Base-by-base conservation (phyloP, 1,140 invertebrate genomes). In the Hypothenemus hampei region DNA sequence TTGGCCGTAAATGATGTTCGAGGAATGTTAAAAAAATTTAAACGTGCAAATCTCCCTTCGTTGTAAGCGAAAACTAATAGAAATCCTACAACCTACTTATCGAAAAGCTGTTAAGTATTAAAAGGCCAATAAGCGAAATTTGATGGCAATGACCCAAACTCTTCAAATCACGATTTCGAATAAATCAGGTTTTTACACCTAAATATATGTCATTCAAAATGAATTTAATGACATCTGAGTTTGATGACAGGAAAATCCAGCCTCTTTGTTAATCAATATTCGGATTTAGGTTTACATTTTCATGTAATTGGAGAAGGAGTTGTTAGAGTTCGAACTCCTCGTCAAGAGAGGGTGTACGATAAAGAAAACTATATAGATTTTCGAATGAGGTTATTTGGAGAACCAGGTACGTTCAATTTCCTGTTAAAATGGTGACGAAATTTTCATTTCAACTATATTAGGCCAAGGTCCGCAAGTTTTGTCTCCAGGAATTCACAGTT, bases 331-430 rank as follows among this genome's bases (percentile, higher is more conserved):
- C 77, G 83, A 23, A 86, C 86, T 24, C 82, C 85, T 29, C 77
- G 89, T 6, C 85, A 90, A 66, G 89, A 93, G 59, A 78, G 86
- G 60, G 81, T 89, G 3, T 89, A 86, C 71, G 91, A 95, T 69
- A 87, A 88, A 69, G 93, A 96, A 73, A 94, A 93, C 69, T 96
- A 95, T 69, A 95, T 95, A 60, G 92, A 96, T 73, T 96, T 96
- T 72, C 80, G 92, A 57, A 94, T 96, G 90, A 77, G 90, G 66
- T 76, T 96, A 4, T 77, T 96, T 2, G 92, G 92, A 37, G 91
- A 95, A 77, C 84, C 87, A 77, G 87, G 89, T 89, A 78, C 72
- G 43, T 29, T 7, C 26, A 29, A 29, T n/a, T 7, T 29, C 6
- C 6, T 7, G 26, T 29, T 29, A 29, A 29, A n/a, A 29, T 7